Percentiles rank a stretch among this genome's conserved stretches.
Evolutionary conservation across 1,140 invertebrate species (phyloP).

Genomic region (Eurosta solidaginis): DNA sequence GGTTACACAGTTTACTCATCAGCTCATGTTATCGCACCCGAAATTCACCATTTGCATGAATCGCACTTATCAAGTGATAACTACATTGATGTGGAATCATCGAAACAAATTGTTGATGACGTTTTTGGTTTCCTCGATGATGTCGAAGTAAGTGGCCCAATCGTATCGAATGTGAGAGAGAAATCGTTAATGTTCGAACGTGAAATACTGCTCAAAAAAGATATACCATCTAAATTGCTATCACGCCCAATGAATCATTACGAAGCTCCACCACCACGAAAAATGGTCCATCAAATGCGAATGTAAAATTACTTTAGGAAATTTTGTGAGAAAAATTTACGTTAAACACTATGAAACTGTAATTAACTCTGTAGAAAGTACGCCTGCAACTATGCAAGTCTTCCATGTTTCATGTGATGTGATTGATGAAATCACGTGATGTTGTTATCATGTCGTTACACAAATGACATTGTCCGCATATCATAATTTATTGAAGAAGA

Average conservation of each 20-base stretch:
- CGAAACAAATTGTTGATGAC: constrained; percentile 61
- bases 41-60: too few species aligned
- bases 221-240: constrained; percentile 54
- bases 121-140: constrained; percentile 66
- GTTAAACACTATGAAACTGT: not conserved
- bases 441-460: too few species aligned
- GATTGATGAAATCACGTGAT: too few species aligned
- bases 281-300: constrained; percentile 51
- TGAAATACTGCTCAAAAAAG: constrained; percentile 47
- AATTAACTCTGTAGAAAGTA: not conserved
- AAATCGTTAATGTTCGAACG: constrained; percentile 57
- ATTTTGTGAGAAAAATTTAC: not conserved
- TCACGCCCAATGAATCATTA: constrained; percentile 58
- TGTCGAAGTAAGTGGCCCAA: constrained; percentile 52
- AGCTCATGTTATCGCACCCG: not conserved
- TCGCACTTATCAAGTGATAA: constrained; percentile 14
- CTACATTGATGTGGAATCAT: constrained; percentile 61
- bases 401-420: too few species aligned
- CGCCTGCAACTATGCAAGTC: not conserved
- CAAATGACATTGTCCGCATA: too few species aligned
- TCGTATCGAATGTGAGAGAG: constrained; percentile 55
- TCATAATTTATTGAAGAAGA: too few species aligned
- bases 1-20: not conserved
- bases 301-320: constrained; percentile 28
- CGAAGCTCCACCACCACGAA: constrained; percentile 43